These are phyloP conservation scores for Turritopsis dohrnii DNA, from an alignment of 30 jellyfish, hydroid and myxozoan species.

Conservation along the genomic window DNA sequence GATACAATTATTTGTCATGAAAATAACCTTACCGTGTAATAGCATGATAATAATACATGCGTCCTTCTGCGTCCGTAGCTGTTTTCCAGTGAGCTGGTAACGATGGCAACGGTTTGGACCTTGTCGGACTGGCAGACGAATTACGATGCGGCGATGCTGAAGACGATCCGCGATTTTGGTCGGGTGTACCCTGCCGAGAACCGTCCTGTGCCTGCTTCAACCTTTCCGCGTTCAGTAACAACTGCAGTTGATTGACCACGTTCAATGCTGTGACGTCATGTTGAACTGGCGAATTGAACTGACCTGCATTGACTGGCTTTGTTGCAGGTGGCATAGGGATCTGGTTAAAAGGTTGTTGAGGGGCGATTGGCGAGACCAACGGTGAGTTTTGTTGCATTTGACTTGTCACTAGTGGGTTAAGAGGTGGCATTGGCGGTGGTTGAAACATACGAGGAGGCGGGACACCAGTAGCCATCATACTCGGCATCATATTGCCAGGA, in stretches of 20 bases:
- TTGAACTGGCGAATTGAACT: constrained; percentile 19
- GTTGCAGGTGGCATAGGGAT: constrained; percentile 13
- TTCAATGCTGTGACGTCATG: constrained; percentile 28
- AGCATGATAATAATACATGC: constrained; percentile 76
- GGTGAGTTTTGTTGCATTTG: constrained; percentile 25
- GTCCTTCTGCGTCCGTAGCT: constrained; percentile 97
- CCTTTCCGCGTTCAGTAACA: constrained; percentile 27
- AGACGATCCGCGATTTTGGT: constrained; percentile 14
- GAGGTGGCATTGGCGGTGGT: constrained; percentile 22
- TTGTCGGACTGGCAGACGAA: constrained; percentile 33
- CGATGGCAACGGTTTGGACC: constrained; percentile 48
- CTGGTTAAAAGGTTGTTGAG: constrained; percentile 27
- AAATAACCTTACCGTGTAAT: constrained; percentile 54
- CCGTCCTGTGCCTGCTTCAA: constrained; percentile 25
- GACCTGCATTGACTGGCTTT: not conserved
- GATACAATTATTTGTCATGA: not conserved
- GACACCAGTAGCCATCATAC: not conserved
- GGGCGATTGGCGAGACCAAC: constrained; percentile 17
- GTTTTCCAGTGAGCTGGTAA: constrained; percentile 92
- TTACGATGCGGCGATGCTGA: constrained; percentile 15
- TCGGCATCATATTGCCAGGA: not conserved
- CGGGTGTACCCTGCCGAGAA: constrained; percentile 21
- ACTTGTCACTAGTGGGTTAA: not conserved
- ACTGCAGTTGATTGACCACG: constrained; percentile 30
- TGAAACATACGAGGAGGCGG: constrained; percentile 10